Base-by-base conservation (phyloP, 2,113 vertebrate species). In the Hemichromis elongatus region DNA sequence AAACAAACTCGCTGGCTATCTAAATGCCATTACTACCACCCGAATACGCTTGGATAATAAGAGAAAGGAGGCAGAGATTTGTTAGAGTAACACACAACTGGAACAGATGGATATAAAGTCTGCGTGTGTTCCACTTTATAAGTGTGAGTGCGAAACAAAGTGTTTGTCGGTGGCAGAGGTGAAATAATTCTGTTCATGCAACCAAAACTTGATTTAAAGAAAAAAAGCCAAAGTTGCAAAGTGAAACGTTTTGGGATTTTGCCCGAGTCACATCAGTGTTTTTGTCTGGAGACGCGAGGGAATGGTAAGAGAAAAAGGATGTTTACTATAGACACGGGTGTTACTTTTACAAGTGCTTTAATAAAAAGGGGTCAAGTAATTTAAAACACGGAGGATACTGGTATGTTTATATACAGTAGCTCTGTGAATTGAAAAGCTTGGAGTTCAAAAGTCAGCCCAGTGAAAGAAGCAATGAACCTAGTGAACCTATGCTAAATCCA, bases 1-100 rank as follows among this genome's bases (percentile, higher is more conserved):
- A 68, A 80, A 85, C 14, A 86, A 86, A 90, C 55, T 86, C 83
- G 89, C 52, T 84, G 79, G 85, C 87, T 88, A 87, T 79, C 86
- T 92, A 94, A 94, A 95, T 85, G 90, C 45, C 80, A 93, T 95
- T 94, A 91, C 77, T 88, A 88, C 93, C 92, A 91, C 81, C 63
- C 73, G 92, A 95, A 82, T 94, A 86, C 93, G 59, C 93, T 87
- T 26, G 81, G 77, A 93, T 92, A 94, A 95, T 88, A 91, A 85
- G 87, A 80, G 68, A 56, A 75, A 35, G 12, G 78, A 73, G 61
- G 90, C 28, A 18, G 77, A 68, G 68, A 84, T 79, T 89, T 61
- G 79, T 91, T 85, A 84, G 78, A 52, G 42, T 63, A 40, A 57
- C 52, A 75, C 63, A 82, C 56, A 83, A 82, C 78, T 80, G 55